A percentile compares a stretch with the other conserved stretches of the same genome.
These are phyloP conservation scores for Helarctos malayanus DNA, from an alignment of 2,797 vertebrate species.

Conservation along the genomic window DNA sequence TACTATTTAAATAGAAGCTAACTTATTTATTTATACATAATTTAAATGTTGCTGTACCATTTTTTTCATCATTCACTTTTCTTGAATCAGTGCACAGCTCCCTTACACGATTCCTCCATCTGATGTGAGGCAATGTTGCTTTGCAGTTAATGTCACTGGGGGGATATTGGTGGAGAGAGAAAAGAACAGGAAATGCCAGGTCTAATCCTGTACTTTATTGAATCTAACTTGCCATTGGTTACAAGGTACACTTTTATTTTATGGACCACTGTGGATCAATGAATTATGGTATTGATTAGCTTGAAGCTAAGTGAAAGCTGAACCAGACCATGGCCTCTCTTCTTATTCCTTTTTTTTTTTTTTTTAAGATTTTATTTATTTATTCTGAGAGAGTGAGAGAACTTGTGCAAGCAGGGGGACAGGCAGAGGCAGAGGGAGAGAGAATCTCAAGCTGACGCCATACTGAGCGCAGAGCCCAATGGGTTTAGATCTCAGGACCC, in stretches of 20 bases:
- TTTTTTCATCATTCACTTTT: not conserved
- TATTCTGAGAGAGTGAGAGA: not conserved
- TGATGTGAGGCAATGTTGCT: not conserved
- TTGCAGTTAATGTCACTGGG: not conserved
- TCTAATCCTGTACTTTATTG: not conserved
- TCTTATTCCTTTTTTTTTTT: not conserved
- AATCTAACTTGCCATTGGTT: not conserved
- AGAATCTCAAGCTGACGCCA: not conserved
- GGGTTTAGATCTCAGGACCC: not conserved
- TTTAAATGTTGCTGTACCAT: not conserved
- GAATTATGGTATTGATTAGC: not conserved
- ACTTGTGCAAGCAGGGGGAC: not conserved
- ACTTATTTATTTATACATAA: not conserved
- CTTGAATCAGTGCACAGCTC: not conserved
- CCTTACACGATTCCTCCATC: not conserved
- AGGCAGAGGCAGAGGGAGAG: not conserved
- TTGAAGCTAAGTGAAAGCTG: not conserved
- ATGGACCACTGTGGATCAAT: not conserved
- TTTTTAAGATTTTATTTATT: not conserved
- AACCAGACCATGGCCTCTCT: not conserved
- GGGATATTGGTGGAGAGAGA: not conserved
- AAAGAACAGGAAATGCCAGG: not conserved
- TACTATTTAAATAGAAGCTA: not conserved
- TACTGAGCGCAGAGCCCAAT: not conserved
- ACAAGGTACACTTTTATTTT: slow-evolving; percentile 18